Base-by-base conservation (phyloP, 2,888 invertebrate species). In the Drosophila monieri region DNA sequence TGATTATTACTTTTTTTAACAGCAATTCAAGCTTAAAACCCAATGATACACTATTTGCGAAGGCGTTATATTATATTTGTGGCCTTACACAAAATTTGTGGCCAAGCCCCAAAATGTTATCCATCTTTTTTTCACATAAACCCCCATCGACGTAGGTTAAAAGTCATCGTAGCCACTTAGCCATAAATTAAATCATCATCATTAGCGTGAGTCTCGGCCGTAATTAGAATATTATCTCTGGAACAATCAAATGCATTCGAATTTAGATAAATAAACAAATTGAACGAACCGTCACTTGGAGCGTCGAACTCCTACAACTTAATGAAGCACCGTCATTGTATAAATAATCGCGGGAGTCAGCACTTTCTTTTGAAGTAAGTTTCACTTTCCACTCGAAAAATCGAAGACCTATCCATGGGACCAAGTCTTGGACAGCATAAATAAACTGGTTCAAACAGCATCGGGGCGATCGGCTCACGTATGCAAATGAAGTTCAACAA, bases 401-500 rank as follows among this genome's bases (percentile, higher is more conserved):
- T 47, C 62, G 30, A 60, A 52, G 51, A 44, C 46, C 59, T 44
- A 47, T 61, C 71, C 51, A 69, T 56, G 23, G 41, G 44, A 43
- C 58, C 66, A 30, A 58, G 78, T 51, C 59, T 39, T 47, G 51
- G 39, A 30, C 6, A 30, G 60, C 9, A 39, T 30, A 53, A 47
- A 58, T 35, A 62, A 78, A 85, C 77, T 78, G 77, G 85, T 73
- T 79, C 74, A 69, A 49, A 53, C 25, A 59, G 44, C 57, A 21
- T 35, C 12, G 30, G 12, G 41, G 15, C 27, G 27, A 27, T 30
- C 49, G 37, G 69, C 65, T 78, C 61, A 57, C 14, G 55, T 85
- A 80, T 80, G 80, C 71, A 80, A 85, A 80, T 80, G 57, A 73
- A 72, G 72, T 53, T 49, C 83, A 86, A 76, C 81, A 85, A 80